phyloP scores from a whole-genome alignment of 2,797 vertebrate species.

The Masticophis lateralis region DNA sequence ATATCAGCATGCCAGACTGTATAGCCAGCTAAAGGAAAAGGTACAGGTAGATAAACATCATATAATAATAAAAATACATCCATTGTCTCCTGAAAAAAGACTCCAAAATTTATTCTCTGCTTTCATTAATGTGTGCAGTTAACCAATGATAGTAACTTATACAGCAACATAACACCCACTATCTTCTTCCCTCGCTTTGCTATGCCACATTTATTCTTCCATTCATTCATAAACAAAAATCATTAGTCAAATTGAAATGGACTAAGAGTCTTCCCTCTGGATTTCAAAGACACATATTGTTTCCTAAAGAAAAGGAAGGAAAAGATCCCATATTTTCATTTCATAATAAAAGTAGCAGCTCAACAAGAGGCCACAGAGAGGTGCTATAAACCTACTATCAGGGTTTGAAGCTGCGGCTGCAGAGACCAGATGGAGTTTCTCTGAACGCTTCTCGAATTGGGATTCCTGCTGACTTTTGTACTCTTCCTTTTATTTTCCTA shows the following conservation, averaged over 20 bases:
- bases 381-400: conserved; percentile 72
- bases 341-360: conserved; percentile 36
- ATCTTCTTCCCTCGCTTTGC: not conserved
- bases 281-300: accelerated
- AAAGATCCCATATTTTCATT: not conserved
- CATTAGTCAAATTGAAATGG: not conserved
- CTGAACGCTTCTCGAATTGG: conserved; percentile 46
- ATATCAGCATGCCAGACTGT: not conserved
- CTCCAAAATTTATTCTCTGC: not conserved
- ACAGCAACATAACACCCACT: not conserved
- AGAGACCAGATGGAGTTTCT: conserved; percentile 51
- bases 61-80: not conserved
- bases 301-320: not conserved
- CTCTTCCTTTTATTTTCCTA: conserved; percentile 56
- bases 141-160: not conserved
- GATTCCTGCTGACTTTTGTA: conserved; percentile 60
- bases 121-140: not conserved
- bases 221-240: not conserved
- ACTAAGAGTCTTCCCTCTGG: not conserved
- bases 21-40: not conserved
- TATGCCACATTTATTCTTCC: not conserved
- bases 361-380: conserved; percentile 70
- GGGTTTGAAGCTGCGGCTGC: not conserved
- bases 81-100: not conserved
- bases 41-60: not conserved